Base-by-base conservation (phyloP, 1,140 invertebrate species). In the Ectropis grisescens region DNA sequence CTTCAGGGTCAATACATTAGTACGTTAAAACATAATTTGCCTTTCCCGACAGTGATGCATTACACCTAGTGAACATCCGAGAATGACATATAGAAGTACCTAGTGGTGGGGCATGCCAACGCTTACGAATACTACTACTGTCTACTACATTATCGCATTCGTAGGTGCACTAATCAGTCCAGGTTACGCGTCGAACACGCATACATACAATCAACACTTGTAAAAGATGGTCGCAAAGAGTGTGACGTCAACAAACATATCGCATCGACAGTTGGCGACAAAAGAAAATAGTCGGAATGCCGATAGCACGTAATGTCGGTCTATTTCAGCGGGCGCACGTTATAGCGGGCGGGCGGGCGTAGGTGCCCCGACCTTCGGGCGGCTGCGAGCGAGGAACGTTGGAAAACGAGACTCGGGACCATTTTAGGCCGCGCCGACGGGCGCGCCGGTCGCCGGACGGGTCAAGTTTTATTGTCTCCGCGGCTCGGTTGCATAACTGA, bases 381-480 rank as follows among this genome's bases (percentile, higher is more conserved):
- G 3, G 24, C 22, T 49, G 51, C 58, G 58, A 34, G 52, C 54
- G 48, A 55, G 67, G 62, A 65, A 58, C 57, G 50, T 62, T 60
- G 62, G 66, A 65, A 65, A 66, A 59, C 42, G 69, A 75, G 67
- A 58, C 61, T 57, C 62, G 66, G 34, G 57, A 60, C 75, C 75
- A 81, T 81, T 81, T 81, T 81, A 81, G 75, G 75, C 53, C 55
- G 52, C 57, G 64, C 49, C 50, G 57, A 58, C 57, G 55, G 56
- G 47, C 56, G 57, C 56, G 39, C 54, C 61, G 62, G 58, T 52
- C 58, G 42, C 56, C 60, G 64, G 57, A 47, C 62, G 74, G 74
- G 59, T 80, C 70, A 64, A 69, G 61, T 80, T 80, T 72, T 80
- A 76, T 74, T 69, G 74, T 76, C 74, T 70, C 67, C 68, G 62